Base-by-base conservation (phyloP, 92 coral and sea anemone species). In the Galaxea fascicularis region DNA sequence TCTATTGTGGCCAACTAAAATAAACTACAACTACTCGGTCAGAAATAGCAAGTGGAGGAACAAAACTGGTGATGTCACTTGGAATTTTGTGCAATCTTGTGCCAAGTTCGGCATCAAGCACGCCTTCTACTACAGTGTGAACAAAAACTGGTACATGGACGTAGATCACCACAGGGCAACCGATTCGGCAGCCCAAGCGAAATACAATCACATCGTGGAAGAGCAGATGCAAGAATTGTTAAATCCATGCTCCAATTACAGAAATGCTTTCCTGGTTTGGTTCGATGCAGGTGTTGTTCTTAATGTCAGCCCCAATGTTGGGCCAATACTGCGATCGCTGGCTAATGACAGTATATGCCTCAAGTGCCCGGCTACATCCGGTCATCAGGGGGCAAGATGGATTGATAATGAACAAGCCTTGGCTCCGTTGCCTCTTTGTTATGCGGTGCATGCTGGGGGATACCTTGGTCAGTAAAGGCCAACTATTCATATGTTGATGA, bases 361-460 rank as follows among this genome's bases (percentile, higher is more conserved):
- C 51, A 92, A 90, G 79, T 93, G 96, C 53, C 86, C 89, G 63
- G n/a, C n/a, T n/a, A 74, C 92, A 0, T 90, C 92, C 2, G 92
- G 94, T 0, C 39, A 90, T 44, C 89, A 93, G 60, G 94, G 94
- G 10, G 51, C 85, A 62, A 85, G 94, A 63, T 93, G 96, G 96
- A 87, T 90, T 73, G 96, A 94, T 41, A 85, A 90, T 75, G 96
- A 93, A 83, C 65, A 90, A n/a, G 96, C 94, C 0, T 76, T 76
- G 25, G 92, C 94, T 11, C 91, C 94, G 1, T 52, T 84, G 20
- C 96, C 96, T 4, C 85, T 90, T 78, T 93, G 96, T 94, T 93
- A 93, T 66, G 17, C 96, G 6, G 81, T 76, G 81, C 65, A 47
- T 0, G 81, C 27, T 76, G 53, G 53, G 0, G 1, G 31, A 8